Evolutionary conservation across 2,888 invertebrate species (phyloP), one percentile per base, ranked within the genome.

Genomic region (Polietes domitor): DNA sequence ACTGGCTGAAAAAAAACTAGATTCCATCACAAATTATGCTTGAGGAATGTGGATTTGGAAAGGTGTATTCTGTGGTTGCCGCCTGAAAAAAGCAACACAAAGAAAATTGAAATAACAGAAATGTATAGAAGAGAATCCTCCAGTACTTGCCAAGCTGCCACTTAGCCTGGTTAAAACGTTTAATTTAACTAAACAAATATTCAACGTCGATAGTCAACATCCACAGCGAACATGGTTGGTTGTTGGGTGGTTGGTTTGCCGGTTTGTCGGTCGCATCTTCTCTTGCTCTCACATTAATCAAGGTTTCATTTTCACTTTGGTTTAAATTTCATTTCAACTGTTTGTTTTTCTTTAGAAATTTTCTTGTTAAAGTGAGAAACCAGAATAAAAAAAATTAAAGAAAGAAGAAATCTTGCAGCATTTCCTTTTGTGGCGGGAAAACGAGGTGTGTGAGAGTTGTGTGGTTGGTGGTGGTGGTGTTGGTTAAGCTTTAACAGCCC

Each of bases 21-120:
- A 83, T 78, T 37, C 17, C 37, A 32, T 10, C 19, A 28, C 28
- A 65, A 61, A 84, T 84, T 78, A 84, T 78, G 81, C 72, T 58
- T 68, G 21, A 81, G 78, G 84, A 84, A 84, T 84, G 84, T 78
- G 71, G 78, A 74, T 81, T 84, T 84, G 68, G 84, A 84, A 84
- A 84, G 84, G 81, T 75, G 84, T 76, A 12, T 47, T 47, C 47
- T 12, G 5, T 32, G 2, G 3, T n/a, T 47, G 41, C 47, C 37
- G n/a, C n/a, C n/a, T n/a, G n/a, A n/a, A n/a, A n/a, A n/a, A n/a
- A n/a, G n/a, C n/a, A n/a, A n/a, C n/a, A n/a, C n/a, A n/a, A n/a
- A n/a, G n/a, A n/a, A n/a, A n/a, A n/a, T n/a, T n/a, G n/a, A n/a
- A n/a, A n/a, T n/a, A n/a, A n/a, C n/a, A n/a, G n/a, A n/a, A n/a